Conservation (phyloP, 1,140 invertebrate genomes). For the Glossosoma conforme region DNA sequence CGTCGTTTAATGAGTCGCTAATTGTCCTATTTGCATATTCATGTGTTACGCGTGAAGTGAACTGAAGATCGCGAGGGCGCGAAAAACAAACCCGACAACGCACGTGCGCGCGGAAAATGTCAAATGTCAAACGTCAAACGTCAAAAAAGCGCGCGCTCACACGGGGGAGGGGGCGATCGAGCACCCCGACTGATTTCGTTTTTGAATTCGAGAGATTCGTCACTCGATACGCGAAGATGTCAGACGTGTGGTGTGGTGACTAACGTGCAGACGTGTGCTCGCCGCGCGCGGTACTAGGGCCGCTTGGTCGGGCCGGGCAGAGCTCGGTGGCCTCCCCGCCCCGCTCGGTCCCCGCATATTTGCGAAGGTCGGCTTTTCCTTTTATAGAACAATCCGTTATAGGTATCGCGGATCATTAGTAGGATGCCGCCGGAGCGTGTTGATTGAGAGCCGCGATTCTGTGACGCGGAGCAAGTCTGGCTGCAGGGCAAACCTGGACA, state of each 20-base stretch:
- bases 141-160: too few relatives aligned
- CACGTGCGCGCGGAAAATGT: background rate
- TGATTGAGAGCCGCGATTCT: too few relatives aligned
- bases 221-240: too few relatives aligned
- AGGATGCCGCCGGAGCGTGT: conserved; percentile 1
- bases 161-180: too few relatives aligned
- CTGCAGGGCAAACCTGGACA: too few relatives aligned
- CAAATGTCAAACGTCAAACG: background rate
- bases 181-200: too few relatives aligned
- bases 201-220: too few relatives aligned
- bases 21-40: conserved; percentile 15
- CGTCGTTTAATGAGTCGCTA: too few relatives aligned
- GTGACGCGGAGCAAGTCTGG: too few relatives aligned
- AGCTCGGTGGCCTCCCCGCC: conserved; percentile 7
- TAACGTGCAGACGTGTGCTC: too few relatives aligned
- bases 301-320: conserved; percentile 3
- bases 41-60: conserved; percentile 1
- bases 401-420: conserved; percentile 12
- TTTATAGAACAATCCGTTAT: conserved; percentile 30
- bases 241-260: too few relatives aligned
- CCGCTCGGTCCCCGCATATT: conserved; percentile 17
- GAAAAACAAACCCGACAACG: background rate
- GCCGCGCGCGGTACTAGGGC: conserved; percentile 14
- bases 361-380: conserved; percentile 32
- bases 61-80: background rate